Evolutionary conservation across 2,888 invertebrate species (phyloP), one percentile per base, ranked within the genome.

Genomic region (Archips xylosteana): DNA sequence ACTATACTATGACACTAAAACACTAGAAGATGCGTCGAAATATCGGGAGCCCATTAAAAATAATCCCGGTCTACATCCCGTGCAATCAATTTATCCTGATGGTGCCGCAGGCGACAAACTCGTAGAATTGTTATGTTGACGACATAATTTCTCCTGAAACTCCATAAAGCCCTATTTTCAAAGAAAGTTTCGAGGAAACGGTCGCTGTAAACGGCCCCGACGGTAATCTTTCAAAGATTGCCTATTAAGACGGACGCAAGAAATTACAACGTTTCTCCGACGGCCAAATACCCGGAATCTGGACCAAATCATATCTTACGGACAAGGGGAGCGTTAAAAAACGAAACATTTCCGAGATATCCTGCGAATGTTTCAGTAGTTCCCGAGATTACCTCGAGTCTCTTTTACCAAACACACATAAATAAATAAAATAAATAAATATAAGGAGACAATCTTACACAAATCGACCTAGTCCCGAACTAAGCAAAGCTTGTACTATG

Each of bases 171-270:
- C n/a, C 60, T n/a, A 60, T 63, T 45, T 63, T 42, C 32, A 12
- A 4, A 32, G 54, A 23, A 54, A 10, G 51, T 47, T 42, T 23
- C 10, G 2, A 39, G 9, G 2, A 59, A 61, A 36, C 61, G 62
- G 42, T 9, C 15, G 6, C 39, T 67, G n/a, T 73, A 73, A 73
- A 59, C 5, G 49, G 39, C 51, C 60, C 45, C 59, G n/a, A 34
- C 51, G 57, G 74, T 74, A 74, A 74, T 74, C 69, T 74, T 74
- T 74, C 69, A 74, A 69, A 65, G 74, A 74, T 74, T 74, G 74
- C 65, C 74, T 70, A 74, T 74, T 74, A 74, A 70, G 74, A 63
- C 36, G 23, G 57, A 65, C 54, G 74, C 45, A 54, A 70, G 70
- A 70, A 69, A 74, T 74, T 70, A 59, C 51, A 74, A 54, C 64